Evolutionary conservation across 2,888 invertebrate genomes (phyloP).

Genomic region (Emmelina monodactyla): DNA sequence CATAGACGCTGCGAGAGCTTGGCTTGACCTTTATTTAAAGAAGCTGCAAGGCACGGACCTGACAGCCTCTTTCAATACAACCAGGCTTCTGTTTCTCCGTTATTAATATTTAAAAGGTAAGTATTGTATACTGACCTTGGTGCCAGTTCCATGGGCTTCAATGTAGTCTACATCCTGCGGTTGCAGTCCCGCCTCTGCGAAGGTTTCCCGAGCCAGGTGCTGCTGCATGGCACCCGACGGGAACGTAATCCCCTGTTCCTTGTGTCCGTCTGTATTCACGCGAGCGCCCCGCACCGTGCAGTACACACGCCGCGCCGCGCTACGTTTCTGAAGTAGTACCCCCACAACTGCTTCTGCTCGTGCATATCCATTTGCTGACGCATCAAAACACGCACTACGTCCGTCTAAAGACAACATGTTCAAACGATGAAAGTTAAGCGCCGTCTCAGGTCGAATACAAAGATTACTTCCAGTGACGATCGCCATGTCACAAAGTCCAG

Average conservation of each 20-base stretch:
- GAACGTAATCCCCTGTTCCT: conserved; percentile 89
- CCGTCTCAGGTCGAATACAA: conserved; percentile 87
- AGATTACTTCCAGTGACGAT: conserved; percentile 94
- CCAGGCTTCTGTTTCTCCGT: too few relatives aligned
- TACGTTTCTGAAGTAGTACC: conserved; percentile 82
- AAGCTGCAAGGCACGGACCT: too few relatives aligned
- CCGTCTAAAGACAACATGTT: conserved; percentile 93
- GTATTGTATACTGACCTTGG: conserved; percentile 74
- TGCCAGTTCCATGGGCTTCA: conserved; percentile 98
- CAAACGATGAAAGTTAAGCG: conserved; percentile 92
- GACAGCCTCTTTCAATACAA: too few relatives aligned
- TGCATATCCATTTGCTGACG: conserved; percentile 89
- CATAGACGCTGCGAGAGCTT: too few relatives aligned
- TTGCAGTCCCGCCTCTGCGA: conserved; percentile 81
- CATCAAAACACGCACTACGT: conserved; percentile 95
- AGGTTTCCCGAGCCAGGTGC: conserved; percentile 83
- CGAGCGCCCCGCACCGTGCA: conserved; percentile 88
- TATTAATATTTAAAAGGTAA: too few relatives aligned
- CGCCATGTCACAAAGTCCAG: conserved; percentile 94
- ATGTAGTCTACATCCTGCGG: conserved; percentile 89
- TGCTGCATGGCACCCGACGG: conserved; percentile 85
- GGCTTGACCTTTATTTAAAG: too few relatives aligned
- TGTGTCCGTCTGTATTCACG: conserved; percentile 92
- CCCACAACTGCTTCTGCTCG: conserved; percentile 88
- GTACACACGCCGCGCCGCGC: conserved; percentile 80